Evolutionary conservation across 2,797 vertebrate species (phyloP).

Genomic region (Enteromius afrohamiltoni): DNA sequence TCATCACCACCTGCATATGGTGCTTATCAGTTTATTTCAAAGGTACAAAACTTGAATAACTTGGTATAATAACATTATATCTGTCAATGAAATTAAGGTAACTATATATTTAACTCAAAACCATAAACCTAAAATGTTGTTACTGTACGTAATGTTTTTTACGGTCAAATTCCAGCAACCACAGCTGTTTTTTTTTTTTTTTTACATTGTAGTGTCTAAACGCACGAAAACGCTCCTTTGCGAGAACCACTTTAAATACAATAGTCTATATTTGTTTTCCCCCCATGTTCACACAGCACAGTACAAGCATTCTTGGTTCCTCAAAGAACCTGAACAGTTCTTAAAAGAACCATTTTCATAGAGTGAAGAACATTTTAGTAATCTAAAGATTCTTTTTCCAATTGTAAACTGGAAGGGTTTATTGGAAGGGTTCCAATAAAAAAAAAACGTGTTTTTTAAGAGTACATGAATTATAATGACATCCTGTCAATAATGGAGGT

Average conservation of each 20-base stretch:
- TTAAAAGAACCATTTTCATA: background rate
- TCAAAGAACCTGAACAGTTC: background rate
- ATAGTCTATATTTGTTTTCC: too few species aligned
- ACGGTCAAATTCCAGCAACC: too few species aligned
- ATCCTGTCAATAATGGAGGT: background rate
- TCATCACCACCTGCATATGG: too few species aligned
- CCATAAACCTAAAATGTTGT: too few species aligned
- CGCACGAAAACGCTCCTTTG: background rate
- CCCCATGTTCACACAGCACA: too few species aligned
- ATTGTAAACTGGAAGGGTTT: background rate
- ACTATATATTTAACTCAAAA: too few species aligned
- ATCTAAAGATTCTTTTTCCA: background rate
- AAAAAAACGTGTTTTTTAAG: background rate
- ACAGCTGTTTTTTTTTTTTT: too few species aligned
- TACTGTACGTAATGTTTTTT: too few species aligned
- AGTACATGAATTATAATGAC: background rate
- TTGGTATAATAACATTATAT: too few species aligned
- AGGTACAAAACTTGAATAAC: too few species aligned
- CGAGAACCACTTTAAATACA: background rate
- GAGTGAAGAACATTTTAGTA: background rate
- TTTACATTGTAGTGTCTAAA: background rate
- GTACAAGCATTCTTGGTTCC: background rate
- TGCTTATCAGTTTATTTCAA: too few species aligned
- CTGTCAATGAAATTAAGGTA: too few species aligned
- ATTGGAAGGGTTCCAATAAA: background rate